Evolutionary conservation across 1,140 invertebrate species (phyloP).

Genomic region (Bradynema listronoti): DNA sequence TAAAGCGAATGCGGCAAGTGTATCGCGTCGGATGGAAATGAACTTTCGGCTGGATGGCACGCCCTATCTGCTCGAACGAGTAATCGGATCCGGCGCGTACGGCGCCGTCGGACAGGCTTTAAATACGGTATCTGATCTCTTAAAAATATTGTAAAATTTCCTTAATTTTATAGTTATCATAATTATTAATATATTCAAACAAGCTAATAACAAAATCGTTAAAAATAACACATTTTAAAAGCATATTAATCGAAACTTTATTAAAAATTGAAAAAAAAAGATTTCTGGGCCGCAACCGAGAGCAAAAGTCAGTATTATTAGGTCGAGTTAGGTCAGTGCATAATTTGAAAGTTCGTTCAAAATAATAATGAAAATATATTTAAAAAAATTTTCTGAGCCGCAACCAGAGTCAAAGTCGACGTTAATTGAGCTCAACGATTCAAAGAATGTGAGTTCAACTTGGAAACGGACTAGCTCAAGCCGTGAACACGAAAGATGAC

Average conservation of each 20-base stretch:
- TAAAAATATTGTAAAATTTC: conserved; percentile 3
- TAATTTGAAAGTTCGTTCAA: too few relatives aligned
- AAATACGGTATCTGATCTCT: conserved; percentile 23
- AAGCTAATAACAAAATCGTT: neutral
- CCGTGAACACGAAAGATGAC: too few relatives aligned
- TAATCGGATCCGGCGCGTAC: conserved; percentile 34
- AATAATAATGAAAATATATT: too few relatives aligned
- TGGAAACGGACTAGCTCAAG: too few relatives aligned
- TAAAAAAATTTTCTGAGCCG: too few relatives aligned
- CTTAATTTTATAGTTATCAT: too few relatives aligned
- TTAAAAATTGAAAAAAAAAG: neutral
- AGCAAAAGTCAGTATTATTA: too few relatives aligned
- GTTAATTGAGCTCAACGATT: too few relatives aligned
- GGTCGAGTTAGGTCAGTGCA: too few relatives aligned
- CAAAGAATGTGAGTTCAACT: too few relatives aligned
- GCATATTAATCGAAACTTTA: neutral
- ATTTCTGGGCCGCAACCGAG: neutral
- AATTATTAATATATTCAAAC: neutral
- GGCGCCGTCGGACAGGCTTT: conserved; percentile 32
- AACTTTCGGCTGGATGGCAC: conserved; percentile 35
- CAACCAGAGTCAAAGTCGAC: too few relatives aligned
- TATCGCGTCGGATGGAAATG: conserved; percentile 2
- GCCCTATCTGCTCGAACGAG: conserved; percentile 32
- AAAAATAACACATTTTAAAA: too few relatives aligned
- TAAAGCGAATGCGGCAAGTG: conserved; percentile 1